phyloP scores from a whole-genome alignment of 2,888 invertebrate genomes.

The Stenurella melanura region DNA sequence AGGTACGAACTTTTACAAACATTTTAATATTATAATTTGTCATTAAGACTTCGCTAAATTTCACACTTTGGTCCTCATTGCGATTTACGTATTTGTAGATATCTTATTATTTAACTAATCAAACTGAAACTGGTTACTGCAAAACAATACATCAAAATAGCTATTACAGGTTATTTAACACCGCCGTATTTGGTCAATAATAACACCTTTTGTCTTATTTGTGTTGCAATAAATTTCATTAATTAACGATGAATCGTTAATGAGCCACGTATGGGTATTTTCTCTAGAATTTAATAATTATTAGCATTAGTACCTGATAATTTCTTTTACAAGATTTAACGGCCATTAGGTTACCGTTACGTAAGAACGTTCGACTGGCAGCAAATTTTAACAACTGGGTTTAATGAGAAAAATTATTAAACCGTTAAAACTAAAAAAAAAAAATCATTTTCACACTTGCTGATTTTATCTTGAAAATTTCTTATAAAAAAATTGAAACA shows the following conservation, averaged over 20 bases:
- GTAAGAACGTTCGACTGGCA: no score
- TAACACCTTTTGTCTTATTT: constrained; percentile 45
- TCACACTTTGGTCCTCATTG: constrained; percentile 7
- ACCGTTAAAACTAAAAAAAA: no score
- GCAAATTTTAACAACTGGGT: no score
- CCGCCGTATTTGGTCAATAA: constrained; percentile 3
- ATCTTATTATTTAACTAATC: constrained; percentile 1
- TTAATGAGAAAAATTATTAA: no score
- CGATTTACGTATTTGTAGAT: constrained; percentile 27
- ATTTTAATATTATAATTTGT: background rate
- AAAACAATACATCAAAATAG: constrained; percentile 13
- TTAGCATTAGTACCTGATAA: background rate
- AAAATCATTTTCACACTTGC: no score
- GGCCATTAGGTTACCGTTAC: no score
- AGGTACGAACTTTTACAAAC: constrained; percentile 2
- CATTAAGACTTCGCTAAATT: constrained; percentile 5
- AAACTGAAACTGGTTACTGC: background rate
- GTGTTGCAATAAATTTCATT: constrained; percentile 46
- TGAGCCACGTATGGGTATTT: constrained; percentile 2
- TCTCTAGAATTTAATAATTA: background rate
- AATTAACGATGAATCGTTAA: constrained; percentile 38
- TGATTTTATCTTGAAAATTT: no score
- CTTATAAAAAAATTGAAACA: no score
- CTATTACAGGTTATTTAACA: constrained; percentile 24
- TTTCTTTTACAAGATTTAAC: no score